These are phyloP conservation scores for Lasius platythorax DNA, from an alignment of 2,888 invertebrate species.

Conservation along the genomic window DNA sequence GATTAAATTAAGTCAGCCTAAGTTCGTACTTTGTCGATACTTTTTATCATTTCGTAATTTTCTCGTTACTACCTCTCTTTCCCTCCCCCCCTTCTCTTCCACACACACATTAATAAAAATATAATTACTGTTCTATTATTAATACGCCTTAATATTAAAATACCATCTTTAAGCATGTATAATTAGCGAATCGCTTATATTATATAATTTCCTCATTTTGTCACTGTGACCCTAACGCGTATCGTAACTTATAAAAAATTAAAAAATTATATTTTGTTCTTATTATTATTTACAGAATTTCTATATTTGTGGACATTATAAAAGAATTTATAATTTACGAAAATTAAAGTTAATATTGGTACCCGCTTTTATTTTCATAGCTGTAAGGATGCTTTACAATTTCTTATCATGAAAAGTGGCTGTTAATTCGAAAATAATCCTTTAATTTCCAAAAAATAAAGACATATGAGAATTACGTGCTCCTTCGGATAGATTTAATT, in stretches of 20 bases:
- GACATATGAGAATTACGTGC: background rate
- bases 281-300: background rate
- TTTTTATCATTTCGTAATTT: background rate
- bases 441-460: slow-evolving; percentile 37
- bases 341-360: background rate
- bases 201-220: background rate
- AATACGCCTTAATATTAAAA: background rate
- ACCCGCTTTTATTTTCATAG: background rate
- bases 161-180: background rate
- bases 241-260: background rate
- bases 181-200: background rate
- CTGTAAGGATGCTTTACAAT: background rate
- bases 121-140: background rate
- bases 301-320: background rate
- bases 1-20: slow-evolving; percentile 23
- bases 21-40: background rate
- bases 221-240: background rate
- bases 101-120: background rate
- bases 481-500: slow-evolving; percentile 44
- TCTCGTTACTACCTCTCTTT: background rate
- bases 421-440: background rate
- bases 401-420: background rate
- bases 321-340: background rate
- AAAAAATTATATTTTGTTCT: background rate
- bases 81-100: background rate